Evolutionary conservation across 1,140 invertebrate species (phyloP).

Genomic region (Zaprionus gabonicus): DNA sequence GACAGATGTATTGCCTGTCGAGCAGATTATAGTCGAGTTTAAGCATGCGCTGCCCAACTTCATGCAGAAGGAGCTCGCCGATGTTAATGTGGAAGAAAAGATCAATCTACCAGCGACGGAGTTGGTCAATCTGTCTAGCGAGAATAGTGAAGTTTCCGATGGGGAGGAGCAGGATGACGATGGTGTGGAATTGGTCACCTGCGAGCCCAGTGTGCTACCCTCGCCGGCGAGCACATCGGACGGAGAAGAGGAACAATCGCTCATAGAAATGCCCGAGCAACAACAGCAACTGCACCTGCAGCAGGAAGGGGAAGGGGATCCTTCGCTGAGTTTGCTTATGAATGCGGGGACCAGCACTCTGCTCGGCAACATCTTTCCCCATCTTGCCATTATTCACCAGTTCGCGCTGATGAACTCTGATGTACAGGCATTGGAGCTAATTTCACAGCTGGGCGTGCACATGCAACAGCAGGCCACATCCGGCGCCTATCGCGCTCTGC

Average conservation of each 20-base stretch:
- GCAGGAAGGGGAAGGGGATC: slow-evolving; percentile 16
- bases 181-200: slow-evolving; percentile 60
- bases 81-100: slow-evolving; percentile 25
- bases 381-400: slow-evolving; percentile 77
- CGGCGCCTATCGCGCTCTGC: slow-evolving; percentile 62
- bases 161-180: slow-evolving; percentile 62
- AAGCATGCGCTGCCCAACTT: slow-evolving; percentile 75
- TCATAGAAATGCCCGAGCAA: background rate
- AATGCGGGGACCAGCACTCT: slow-evolving; percentile 70
- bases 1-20: slow-evolving; percentile 56
- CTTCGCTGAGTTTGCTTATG: slow-evolving; percentile 41
- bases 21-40: slow-evolving; percentile 79
- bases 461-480: slow-evolving; percentile 75
- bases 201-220: slow-evolving; percentile 58
- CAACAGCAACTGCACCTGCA: background rate
- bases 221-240: slow-evolving; percentile 52
- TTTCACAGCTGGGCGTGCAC: slow-evolving; percentile 78
- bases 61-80: slow-evolving; percentile 73
- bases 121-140: slow-evolving; percentile 68
- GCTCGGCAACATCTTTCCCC: slow-evolving; percentile 72
- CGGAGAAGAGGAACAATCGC: slow-evolving; percentile 14
- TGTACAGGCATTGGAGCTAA: slow-evolving; percentile 72
- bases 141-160: slow-evolving; percentile 72
- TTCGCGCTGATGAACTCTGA: slow-evolving; percentile 79
- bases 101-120: slow-evolving; percentile 22